Evolutionary conservation across 2,113 vertebrate genomes (phyloP).

Genomic region (Macquaria australasica): DNA sequence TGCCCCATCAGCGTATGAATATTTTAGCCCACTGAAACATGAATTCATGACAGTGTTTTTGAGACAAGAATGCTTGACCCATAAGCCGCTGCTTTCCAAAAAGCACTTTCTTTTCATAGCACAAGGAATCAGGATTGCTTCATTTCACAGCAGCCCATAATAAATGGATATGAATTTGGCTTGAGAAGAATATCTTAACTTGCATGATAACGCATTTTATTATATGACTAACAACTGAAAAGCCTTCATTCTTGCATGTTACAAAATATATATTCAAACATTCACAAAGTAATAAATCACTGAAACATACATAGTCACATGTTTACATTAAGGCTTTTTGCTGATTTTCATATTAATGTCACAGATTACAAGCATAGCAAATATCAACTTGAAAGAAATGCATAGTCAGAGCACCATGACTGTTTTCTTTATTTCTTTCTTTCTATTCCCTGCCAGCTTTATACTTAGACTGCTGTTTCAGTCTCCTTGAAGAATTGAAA

Average conservation of each 20-base stretch:
- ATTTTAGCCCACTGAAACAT: slow-evolving; percentile 43
- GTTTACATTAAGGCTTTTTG: not conserved
- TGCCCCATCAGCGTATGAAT: slow-evolving; percentile 28
- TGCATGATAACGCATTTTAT: not conserved
- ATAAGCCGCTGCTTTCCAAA: not conserved
- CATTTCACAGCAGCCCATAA: not conserved
- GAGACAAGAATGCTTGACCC: slow-evolving; percentile 40
- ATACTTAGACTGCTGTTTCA: not conserved
- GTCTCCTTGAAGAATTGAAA: slow-evolving; percentile 41
- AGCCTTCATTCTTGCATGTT: not conserved
- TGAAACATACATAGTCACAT: not conserved
- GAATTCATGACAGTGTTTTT: slow-evolving; percentile 18
- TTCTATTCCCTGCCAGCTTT: not conserved
- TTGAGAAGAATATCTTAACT: not conserved
- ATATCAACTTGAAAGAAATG: not conserved
- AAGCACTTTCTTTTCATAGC: slow-evolving; percentile 24
- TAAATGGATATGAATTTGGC: slow-evolving; percentile 3
- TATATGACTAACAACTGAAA: not conserved
- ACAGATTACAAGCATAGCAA: not conserved
- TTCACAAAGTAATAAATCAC: not conserved
- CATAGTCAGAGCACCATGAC: not conserved
- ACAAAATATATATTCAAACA: not conserved
- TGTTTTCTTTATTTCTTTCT: not conserved
- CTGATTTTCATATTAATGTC: not conserved
- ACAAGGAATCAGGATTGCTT: slow-evolving; percentile 17